Evolutionary conservation across 92 coral and sea anemone species (phyloP).

Genomic region (Virgularia gustaviana): DNA sequence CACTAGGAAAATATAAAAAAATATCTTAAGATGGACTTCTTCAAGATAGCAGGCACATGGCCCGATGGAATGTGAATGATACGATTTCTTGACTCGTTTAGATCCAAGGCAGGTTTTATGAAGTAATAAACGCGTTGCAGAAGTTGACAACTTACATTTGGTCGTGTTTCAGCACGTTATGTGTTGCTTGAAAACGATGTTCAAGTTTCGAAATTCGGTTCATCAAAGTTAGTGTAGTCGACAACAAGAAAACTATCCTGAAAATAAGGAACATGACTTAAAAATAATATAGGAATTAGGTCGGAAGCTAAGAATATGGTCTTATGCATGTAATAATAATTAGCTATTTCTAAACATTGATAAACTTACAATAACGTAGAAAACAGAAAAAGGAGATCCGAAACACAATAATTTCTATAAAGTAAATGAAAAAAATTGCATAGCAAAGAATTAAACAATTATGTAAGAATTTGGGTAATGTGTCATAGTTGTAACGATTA

Average conservation of each 20-base stretch:
- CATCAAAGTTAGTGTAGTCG: constrained; percentile 74
- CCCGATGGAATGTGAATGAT: no score
- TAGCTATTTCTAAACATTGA: no score
- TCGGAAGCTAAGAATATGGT: not conserved
- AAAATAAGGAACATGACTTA: not conserved
- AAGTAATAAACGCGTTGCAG: not conserved
- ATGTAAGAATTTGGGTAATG: no score
- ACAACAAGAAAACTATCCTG: constrained; percentile 66
- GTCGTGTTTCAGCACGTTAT: constrained; percentile 51
- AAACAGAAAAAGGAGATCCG: constrained; percentile 64
- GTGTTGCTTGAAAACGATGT: constrained; percentile 54
- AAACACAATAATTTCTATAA: constrained; percentile 59
- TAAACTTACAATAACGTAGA: constrained; percentile 75
- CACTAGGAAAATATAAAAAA: not conserved
- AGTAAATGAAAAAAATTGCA: not conserved
- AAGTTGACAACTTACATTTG: constrained; percentile 63
- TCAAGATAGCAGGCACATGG: no score
- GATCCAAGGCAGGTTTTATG: not conserved
- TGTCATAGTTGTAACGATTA: no score
- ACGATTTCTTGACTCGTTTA: not conserved
- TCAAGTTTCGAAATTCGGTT: constrained; percentile 79
- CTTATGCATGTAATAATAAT: no score
- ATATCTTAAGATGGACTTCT: not conserved
- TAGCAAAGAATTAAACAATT: not conserved
- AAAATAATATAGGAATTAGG: not conserved